Evolutionary conservation across 2,113 vertebrate genomes (phyloP).

Genomic region (Trinectes maculatus): DNA sequence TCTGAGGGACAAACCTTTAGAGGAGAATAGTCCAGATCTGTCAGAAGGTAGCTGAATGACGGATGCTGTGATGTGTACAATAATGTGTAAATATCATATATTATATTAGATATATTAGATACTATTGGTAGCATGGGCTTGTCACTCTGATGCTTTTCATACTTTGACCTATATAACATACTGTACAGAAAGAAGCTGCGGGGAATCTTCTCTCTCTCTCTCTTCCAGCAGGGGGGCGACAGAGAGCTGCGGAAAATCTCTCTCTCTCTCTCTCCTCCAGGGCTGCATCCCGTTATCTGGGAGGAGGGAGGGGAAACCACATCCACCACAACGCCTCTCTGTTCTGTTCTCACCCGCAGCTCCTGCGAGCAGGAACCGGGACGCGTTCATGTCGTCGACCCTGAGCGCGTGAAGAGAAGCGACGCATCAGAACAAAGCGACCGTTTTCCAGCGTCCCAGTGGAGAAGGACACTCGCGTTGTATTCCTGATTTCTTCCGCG

Average conservation of each 20-base stretch:
- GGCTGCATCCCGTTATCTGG: constrained; percentile 65
- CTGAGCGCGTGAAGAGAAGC: constrained; percentile 6
- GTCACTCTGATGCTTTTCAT: neutral
- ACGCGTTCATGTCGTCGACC: neutral
- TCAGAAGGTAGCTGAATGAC: no score
- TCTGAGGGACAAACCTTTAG: no score
- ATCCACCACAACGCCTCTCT: constrained; percentile 41
- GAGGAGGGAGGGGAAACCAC: constrained; percentile 61
- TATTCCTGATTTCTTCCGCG: neutral
- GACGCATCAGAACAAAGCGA: constrained; percentile 45
- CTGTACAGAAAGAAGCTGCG: neutral
- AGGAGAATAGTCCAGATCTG: no score
- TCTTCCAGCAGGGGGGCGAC: constrained; percentile 61
- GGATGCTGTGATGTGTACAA: no score
- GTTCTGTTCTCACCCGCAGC: constrained; percentile 42
- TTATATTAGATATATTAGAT: no score
- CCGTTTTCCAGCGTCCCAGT: no score
- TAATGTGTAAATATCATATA: no score
- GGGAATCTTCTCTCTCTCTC: neutral
- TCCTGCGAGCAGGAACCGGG: constrained; percentile 45
- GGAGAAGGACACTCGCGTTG: neutral
- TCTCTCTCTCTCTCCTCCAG: constrained; percentile 9
- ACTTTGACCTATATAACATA: neutral
- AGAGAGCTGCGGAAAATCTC: constrained; percentile 64
- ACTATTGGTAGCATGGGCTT: no score